A percentile compares a stretch with the other conserved stretches of the same genome.
These are phyloP conservation scores for Lepus europaeus DNA, from an alignment of 2,113 vertebrate genomes.

Conservation along the genomic window DNA sequence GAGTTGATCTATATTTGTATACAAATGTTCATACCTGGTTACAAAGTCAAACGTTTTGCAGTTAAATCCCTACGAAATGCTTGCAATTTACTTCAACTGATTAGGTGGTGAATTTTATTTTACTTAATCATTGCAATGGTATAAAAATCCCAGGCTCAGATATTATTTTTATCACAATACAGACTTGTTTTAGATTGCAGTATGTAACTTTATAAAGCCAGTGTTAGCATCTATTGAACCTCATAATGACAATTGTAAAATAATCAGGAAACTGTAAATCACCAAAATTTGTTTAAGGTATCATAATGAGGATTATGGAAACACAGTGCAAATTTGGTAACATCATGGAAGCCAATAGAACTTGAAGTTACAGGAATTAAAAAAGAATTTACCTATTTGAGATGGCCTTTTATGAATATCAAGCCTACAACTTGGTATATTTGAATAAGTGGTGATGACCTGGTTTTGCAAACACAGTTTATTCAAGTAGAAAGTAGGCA, in stretches of 20 bases:
- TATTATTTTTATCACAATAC: neutral
- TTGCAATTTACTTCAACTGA: conserved; percentile 40
- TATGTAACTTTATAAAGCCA: conserved; percentile 38
- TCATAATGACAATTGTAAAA: conserved; percentile 56
- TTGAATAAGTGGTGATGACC: conserved; percentile 6
- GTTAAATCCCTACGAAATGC: neutral
- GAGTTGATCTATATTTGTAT: neutral
- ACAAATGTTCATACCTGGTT: conserved; percentile 1
- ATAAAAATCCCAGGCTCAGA: conserved; percentile 39
- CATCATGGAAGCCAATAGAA: neutral
- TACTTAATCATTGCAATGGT: neutral
- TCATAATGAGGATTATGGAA: conserved; percentile 24
- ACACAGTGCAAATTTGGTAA: neutral
- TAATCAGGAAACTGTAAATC: conserved; percentile 12
- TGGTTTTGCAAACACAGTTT: conserved; percentile 33
- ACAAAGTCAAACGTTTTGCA: conserved; percentile 46
- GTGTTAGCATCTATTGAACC: conserved; percentile 27
- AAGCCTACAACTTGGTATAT: neutral
- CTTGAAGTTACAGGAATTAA: neutral
- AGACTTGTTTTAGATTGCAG: conserved; percentile 37
- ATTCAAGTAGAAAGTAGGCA: conserved; percentile 51
- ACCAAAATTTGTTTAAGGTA: conserved; percentile 25
- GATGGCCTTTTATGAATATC: conserved; percentile 31
- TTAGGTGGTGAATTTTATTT: conserved; percentile 40
- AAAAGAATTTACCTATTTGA: conserved; percentile 27